Base-by-base conservation (phyloP, 1,140 invertebrate genomes). In the Dreissena polymorpha region DNA sequence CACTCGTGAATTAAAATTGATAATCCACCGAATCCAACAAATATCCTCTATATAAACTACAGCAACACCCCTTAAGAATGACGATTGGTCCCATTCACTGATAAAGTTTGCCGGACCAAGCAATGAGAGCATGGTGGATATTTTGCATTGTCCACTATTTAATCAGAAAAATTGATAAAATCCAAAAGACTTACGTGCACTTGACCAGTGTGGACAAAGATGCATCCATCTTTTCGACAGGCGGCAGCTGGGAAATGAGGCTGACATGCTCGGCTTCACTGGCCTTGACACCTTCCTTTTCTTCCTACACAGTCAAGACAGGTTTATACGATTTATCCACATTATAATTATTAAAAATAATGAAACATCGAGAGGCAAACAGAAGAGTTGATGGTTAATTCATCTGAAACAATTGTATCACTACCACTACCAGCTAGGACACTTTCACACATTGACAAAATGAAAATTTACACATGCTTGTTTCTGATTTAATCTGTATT, bases 221-320 rank as follows among this genome's bases (percentile, higher is more conserved):
- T 0, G 93, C 92, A 90, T 95, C 94, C 92, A 95, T 93, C 86
- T 95, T 95, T 84, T 95, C 94, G 80, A 95, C 93, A 0, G 94
- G 93, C 12, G 94, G 94, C 74, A 91, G 90, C 74, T 94, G 92
- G 14, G 93, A 94, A 86, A 92, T 93, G 10, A 95, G 93, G 68
- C 95, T 95, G 5, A 99, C 89, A 88, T 98, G 96, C 14, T 92
- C 95, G 0, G 96, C 95, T 84, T 96, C 95, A 0, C 94, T 92
- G 14, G 93, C 91, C 87, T 94, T 94, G 6, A 95, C 94, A 18
- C 95, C 95, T 81, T 95, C 95, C 89, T 96, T 96, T 64, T 98
- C 97, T 92, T 98, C 97, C 90, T 91, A 78, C 1, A 29, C 18
- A 77, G 12, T 67, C 21, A 75, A 14, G 12, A 75, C 64, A 55